phyloP scores from a whole-genome alignment of 2,888 invertebrate genomes.

The Thyatira batis region DNA sequence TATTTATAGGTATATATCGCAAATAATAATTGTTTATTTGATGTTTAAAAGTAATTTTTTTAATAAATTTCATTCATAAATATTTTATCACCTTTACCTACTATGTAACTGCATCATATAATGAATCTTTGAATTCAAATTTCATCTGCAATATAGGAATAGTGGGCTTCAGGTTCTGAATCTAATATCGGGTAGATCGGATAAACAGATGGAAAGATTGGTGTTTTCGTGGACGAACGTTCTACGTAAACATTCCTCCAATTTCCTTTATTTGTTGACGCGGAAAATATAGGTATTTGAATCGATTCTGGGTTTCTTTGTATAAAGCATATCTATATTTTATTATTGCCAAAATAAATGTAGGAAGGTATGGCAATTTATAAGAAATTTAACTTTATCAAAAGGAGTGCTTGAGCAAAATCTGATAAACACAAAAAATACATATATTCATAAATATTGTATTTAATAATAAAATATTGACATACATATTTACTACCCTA shows the following conservation, averaged over 20 bases:
- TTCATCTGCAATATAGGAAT: not conserved
- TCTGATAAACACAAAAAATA: too few species aligned
- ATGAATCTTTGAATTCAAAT: not conserved
- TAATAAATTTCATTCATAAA: not conserved
- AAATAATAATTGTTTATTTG: too few species aligned
- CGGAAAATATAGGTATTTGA: not conserved
- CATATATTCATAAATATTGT: too few species aligned
- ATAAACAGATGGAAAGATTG: constrained; percentile 24
- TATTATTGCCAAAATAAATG: too few species aligned
- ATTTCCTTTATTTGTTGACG: not conserved
- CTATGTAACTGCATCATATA: not conserved
- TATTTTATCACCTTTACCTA: too few species aligned
- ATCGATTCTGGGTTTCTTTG: not conserved
- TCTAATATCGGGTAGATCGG: constrained; percentile 21
- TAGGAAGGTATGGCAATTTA: too few species aligned
- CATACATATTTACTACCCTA: constrained; percentile 10
- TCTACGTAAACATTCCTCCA: not conserved
- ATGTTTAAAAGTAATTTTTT: too few species aligned
- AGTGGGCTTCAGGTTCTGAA: constrained; percentile 8
- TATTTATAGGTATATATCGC: too few species aligned
- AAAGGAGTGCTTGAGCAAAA: too few species aligned
- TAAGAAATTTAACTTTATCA: too few species aligned
- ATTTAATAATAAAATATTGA: too few species aligned
- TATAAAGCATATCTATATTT: too few species aligned
- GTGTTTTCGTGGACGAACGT: not conserved